phyloP scores from a whole-genome alignment of 1,140 invertebrate species.

The Eupristina koningsbergeri region DNA sequence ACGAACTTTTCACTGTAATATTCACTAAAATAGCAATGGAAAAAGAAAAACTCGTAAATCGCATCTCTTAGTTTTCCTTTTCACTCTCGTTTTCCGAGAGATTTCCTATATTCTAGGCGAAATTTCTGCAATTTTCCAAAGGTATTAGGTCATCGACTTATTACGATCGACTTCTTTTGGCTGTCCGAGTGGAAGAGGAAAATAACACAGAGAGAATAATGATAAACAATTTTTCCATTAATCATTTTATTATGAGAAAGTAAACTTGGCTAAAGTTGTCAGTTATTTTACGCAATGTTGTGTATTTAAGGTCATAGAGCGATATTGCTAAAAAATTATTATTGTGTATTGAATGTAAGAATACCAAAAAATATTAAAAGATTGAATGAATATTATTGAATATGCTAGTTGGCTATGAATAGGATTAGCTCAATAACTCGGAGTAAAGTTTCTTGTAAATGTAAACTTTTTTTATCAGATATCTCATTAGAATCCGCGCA shows the following conservation, averaged over 20 bases:
- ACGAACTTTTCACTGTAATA: neutral
- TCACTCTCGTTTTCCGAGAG: neutral
- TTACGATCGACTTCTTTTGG: conserved; percentile 15
- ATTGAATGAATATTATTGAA: too few relatives aligned
- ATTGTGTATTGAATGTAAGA: too few relatives aligned
- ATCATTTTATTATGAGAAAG: conserved; percentile 31
- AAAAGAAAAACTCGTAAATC: conserved; percentile 28
- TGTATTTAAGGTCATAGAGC: too few relatives aligned
- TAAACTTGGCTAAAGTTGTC: neutral
- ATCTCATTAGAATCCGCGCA: too few relatives aligned
- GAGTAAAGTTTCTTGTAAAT: too few relatives aligned
- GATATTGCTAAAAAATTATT: too few relatives aligned
- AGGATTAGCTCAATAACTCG: too few relatives aligned
- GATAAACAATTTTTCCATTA: conserved; percentile 19
- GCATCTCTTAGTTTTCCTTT: neutral
- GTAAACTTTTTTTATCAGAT: too few relatives aligned
- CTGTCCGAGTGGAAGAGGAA: conserved; percentile 4
- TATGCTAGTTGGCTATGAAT: too few relatives aligned
- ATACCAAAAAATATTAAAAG: too few relatives aligned
- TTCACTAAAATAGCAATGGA: neutral
- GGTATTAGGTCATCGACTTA: conserved; percentile 8
- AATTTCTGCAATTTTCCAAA: neutral
- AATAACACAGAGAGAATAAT: neutral
- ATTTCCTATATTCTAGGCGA: neutral
- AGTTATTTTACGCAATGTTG: neutral